Evolutionary conservation across 2,888 invertebrate species (phyloP), one percentile per base, ranked within the genome.

Genomic region (Thysanoteuthis rhombus): DNA sequence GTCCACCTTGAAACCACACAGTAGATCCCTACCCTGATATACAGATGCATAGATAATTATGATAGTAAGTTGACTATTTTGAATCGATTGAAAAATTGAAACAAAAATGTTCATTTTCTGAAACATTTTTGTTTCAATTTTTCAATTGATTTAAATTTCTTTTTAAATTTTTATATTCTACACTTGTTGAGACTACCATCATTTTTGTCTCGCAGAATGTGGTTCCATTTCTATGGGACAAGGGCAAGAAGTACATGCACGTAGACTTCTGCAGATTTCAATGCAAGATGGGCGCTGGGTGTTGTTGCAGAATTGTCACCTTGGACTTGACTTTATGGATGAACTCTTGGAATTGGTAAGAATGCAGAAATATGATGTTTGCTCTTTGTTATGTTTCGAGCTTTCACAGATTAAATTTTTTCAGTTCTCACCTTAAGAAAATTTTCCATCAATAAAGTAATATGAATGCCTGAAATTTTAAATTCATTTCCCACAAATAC

Each of bases 161-260:
- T 75, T 16, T 12, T 25, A 19, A 75, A 75, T 75, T 75, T 75
- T 12, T n/a, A n/a, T 75, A 19, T 75, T n/a, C 12, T 36, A 19
- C 75, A 75, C 2, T n/a, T 75, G 36, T 75, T 75, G 19, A n/a
- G 75, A 36, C 10, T n/a, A 2, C 3, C 19, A n/a, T 75, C 6
- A 0, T 16, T 92, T 92, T 92, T n/a, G 5, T 16, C 36, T 92
- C 94, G 16, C 95, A 97, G 96, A 96, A 40, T 97, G 97, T 95
- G 98, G 98, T 96, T 98, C 98, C 0, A 99, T 99, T 12, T 99
- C 99, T 16, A 99, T 99, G 99, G 99, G 99, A 5, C 99, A 99
- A 97, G 99, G 99, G 0, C 99, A 99, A 97, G 99, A 98, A 96
- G 97, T 98, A 96, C 98, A 98, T 94, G 99, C 99, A 0, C 98